Conservation (phyloP, 2,113 vertebrate genomes). For the Nothobranchius furzeri region DNA sequence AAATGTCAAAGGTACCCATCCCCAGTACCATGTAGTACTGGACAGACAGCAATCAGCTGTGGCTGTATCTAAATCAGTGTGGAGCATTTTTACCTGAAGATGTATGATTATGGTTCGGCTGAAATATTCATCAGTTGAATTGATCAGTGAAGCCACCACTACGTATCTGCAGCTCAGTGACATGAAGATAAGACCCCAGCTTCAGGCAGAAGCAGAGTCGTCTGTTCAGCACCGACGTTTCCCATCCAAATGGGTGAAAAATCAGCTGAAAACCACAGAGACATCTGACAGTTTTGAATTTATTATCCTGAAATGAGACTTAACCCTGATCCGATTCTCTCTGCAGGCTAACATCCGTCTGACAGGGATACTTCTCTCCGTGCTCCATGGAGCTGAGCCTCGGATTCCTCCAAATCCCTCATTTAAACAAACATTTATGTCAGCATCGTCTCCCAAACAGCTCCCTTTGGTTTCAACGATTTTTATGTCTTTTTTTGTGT, state of each 20-base stretch:
- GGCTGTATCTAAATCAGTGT: too few species aligned
- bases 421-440: conserved; percentile 26
- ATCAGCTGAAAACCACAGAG: background rate
- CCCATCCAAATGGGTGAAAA: background rate
- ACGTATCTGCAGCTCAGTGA: conserved; percentile 4
- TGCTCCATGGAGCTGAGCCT: conserved; percentile 14
- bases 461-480: background rate
- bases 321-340: background rate
- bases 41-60: too few species aligned
- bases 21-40: too few species aligned
- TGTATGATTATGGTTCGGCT: too few species aligned
- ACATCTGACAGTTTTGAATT: background rate
- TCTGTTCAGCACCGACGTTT: background rate
- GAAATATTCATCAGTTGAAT: too few species aligned
- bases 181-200: background rate
- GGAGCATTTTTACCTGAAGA: too few species aligned
- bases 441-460: background rate
- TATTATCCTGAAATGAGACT: background rate
- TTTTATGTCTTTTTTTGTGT: background rate
- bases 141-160: conserved; percentile 8
- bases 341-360: background rate
- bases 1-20: too few species aligned
- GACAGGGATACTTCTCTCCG: background rate
- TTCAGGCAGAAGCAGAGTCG: background rate
- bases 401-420: conserved; percentile 3